Evolutionary conservation across 2,113 vertebrate species (phyloP).

Genomic region (Heliornis fulica): DNA sequence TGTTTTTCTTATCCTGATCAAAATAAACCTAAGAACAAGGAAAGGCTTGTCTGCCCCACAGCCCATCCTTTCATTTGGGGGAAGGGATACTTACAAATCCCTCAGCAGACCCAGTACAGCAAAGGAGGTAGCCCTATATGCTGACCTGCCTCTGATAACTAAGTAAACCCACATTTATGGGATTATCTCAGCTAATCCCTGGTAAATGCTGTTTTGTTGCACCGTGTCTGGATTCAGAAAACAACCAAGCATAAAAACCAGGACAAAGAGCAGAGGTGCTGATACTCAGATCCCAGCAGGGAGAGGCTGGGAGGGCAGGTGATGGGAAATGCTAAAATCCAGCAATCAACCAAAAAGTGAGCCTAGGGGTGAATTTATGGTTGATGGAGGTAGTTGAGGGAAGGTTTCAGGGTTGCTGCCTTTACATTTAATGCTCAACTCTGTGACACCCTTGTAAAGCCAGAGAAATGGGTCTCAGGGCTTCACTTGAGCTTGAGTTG

Average conservation of each 20-base stretch:
- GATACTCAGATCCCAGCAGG: not conserved
- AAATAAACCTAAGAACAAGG: not conserved
- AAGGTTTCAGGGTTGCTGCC: not conserved
- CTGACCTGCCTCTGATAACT: not conserved
- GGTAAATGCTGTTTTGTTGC: conserved; percentile 3
- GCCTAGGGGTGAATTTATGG: not conserved
- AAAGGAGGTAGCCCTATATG: not conserved
- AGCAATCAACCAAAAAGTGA: not conserved
- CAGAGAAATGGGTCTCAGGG: not conserved
- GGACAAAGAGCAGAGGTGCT: not conserved
- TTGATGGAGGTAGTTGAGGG: not conserved
- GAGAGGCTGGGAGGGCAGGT: not conserved
- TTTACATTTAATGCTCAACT: not conserved
- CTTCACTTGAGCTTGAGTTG: not conserved
- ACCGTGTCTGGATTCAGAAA: not conserved
- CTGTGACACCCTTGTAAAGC: not conserved
- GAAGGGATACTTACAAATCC: not conserved
- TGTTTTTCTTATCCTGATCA: not conserved
- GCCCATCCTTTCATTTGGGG: accelerated
- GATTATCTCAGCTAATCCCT: conserved; percentile 20
- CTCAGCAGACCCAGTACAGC: not conserved
- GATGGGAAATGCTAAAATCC: not conserved
- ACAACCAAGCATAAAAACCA: not conserved
- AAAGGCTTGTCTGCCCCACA: not conserved
- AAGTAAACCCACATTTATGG: conserved; percentile 9